Conservation (phyloP, 2,888 invertebrate genomes). For the Cryptocephalus primarius region DNA sequence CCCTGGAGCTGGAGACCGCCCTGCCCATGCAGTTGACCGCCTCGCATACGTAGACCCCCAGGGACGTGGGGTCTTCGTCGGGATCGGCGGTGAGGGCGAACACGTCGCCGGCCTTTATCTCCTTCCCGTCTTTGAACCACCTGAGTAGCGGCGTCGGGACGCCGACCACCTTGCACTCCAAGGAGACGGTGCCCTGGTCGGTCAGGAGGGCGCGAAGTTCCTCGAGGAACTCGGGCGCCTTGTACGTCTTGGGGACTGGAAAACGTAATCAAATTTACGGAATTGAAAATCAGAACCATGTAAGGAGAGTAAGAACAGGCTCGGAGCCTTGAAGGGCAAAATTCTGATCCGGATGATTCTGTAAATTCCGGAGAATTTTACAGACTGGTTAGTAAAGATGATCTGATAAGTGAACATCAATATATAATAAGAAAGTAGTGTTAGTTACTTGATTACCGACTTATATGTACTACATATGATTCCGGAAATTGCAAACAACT, state of each 20-base stretch:
- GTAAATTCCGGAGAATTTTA: too few species aligned
- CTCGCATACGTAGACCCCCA: conserved; percentile 81
- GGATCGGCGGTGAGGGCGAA: conserved; percentile 78
- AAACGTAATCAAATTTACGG: conserved; percentile 3
- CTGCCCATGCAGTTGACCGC: conserved; percentile 84
- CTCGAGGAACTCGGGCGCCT: conserved; percentile 77
- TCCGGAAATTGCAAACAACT: too few species aligned
- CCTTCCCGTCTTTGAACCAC: conserved; percentile 76
- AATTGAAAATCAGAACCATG: background rate
- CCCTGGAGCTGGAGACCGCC: conserved; percentile 71
- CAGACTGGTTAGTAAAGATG: too few species aligned
- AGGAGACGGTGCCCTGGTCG: conserved; percentile 77
- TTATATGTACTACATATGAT: too few species aligned
- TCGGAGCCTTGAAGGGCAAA: too few species aligned
- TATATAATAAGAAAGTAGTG: too few species aligned
- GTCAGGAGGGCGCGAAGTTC: conserved; percentile 73
- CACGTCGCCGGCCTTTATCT: conserved; percentile 82
- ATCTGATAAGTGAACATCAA: too few species aligned
- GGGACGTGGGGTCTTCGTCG: conserved; percentile 66
- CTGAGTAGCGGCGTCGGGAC: conserved; percentile 64
- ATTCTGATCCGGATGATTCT: too few species aligned
- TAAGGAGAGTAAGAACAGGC: too few species aligned
- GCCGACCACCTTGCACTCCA: conserved; percentile 86
- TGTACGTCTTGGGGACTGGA: conserved; percentile 78
- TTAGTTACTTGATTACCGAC: too few species aligned